These are phyloP conservation scores for Drosophila demipolita DNA, from an alignment of 2,888 invertebrate species.

Conservation along the genomic window DNA sequence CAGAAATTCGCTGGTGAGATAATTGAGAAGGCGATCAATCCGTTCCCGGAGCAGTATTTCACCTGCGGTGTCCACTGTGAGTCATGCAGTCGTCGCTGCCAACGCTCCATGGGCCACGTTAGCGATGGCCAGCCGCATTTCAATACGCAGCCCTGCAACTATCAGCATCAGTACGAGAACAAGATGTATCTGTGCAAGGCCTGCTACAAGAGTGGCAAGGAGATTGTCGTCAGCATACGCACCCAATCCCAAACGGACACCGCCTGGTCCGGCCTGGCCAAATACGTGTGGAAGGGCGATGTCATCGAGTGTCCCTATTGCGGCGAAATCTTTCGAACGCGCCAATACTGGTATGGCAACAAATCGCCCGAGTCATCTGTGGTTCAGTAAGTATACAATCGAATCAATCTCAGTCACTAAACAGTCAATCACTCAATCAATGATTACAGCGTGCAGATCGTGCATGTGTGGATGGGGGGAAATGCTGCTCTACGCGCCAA, in stretches of 20 bases:
- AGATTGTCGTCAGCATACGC: constrained; percentile 81
- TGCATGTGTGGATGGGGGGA: constrained; percentile 90
- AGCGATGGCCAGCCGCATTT: constrained; percentile 87
- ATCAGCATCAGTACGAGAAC: constrained; percentile 91
- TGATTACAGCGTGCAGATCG: constrained; percentile 86
- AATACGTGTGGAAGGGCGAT: constrained; percentile 92
- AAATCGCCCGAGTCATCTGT: constrained; percentile 89
- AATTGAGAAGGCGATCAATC: constrained; percentile 87
- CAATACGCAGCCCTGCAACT: constrained; percentile 85
- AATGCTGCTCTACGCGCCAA: constrained; percentile 86
- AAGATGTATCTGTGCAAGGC: constrained; percentile 88
- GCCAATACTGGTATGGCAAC: constrained; percentile 93
- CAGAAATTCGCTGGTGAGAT: constrained; percentile 91
- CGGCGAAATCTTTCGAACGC: constrained; percentile 87
- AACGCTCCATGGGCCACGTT: constrained; percentile 89
- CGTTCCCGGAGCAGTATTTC: constrained; percentile 92
- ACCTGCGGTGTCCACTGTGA: constrained; percentile 90
- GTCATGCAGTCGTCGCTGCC: constrained; percentile 89
- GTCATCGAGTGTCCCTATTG: constrained; percentile 91
- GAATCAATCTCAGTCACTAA: neutral
- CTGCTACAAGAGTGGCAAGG: constrained; percentile 87
- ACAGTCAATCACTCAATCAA: neutral
- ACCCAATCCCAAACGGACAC: constrained; percentile 82
- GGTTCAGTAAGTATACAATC: constrained; percentile 84
- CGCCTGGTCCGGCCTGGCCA: constrained; percentile 89